Evolutionary conservation across 2,113 vertebrate species (phyloP).

Genomic region (Dicrurus megarhynchus): DNA sequence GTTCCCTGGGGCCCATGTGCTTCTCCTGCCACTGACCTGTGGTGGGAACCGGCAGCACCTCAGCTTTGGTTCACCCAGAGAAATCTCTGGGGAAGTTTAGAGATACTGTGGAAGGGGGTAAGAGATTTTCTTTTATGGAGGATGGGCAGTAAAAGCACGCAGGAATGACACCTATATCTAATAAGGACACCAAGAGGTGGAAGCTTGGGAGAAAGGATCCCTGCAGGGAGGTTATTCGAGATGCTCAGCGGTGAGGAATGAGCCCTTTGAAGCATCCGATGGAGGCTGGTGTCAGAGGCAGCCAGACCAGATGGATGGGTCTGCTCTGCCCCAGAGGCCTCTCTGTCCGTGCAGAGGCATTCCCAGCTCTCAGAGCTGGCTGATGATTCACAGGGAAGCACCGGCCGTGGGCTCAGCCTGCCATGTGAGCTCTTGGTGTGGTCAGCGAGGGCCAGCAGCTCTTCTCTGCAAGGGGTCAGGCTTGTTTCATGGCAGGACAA

Average conservation of each 20-base stretch:
- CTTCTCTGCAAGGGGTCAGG: fast-evolving
- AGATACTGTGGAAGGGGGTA: neutral
- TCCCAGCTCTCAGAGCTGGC: neutral
- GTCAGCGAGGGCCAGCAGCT: neutral
- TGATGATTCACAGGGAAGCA: neutral
- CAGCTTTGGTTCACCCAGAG: neutral
- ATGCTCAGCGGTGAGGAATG: neutral
- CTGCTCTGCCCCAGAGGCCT: neutral
- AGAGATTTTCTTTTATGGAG: neutral
- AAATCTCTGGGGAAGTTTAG: neutral
- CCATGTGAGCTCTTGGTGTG: neutral
- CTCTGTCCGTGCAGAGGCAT: neutral
- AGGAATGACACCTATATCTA: neutral
- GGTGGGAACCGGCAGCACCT: neutral
- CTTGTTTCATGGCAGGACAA: neutral
- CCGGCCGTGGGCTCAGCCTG: neutral
- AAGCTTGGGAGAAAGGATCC: neutral
- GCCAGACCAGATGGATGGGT: conserved; percentile 18
- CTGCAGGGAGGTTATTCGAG: conserved; percentile 26
- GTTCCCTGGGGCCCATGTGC: fast-evolving
- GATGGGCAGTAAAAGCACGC: neutral
- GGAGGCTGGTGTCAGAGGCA: neutral
- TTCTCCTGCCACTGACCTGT: neutral
- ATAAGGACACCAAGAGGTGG: neutral
- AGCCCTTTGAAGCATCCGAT: conserved; percentile 7